A percentile compares a stretch with the other conserved stretches of the same genome.
Evolutionary conservation across 2,888 invertebrate species (phyloP).

Genomic region (Volucella zonaria): DNA sequence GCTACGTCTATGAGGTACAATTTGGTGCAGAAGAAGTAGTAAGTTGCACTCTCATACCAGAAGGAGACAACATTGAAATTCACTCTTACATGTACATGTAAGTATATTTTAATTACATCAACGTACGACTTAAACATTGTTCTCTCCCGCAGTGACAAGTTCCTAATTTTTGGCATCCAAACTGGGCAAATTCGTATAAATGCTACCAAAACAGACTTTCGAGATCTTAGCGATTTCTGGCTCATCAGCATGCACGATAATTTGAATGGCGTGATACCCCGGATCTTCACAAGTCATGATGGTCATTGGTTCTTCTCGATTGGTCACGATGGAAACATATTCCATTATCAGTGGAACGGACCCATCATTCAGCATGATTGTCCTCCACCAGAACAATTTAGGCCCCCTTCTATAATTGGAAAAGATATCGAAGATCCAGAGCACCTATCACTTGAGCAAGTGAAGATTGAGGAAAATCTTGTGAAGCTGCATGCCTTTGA

Average conservation of each 20-base stretch:
- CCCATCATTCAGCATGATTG: constrained; percentile 61
- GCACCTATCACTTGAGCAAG: constrained; percentile 84
- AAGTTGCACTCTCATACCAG: constrained; percentile 83
- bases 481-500: constrained; percentile 76
- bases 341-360: constrained; percentile 85
- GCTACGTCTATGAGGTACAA: constrained; percentile 86
- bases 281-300: constrained; percentile 86
- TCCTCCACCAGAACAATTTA: neutral
- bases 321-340: constrained; percentile 91
- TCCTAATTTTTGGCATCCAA: constrained; percentile 85
- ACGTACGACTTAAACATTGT: too few relatives aligned
- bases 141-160: constrained; percentile 82
- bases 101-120: constrained; percentile 71
- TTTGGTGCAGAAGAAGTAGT: constrained; percentile 83
- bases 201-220: constrained; percentile 82
- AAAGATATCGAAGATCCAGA: constrained; percentile 79
- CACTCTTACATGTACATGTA: constrained; percentile 84
- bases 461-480: constrained; percentile 86
- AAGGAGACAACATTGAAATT: constrained; percentile 85
- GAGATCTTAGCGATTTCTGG: constrained; percentile 87
- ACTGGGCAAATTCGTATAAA: constrained; percentile 86
- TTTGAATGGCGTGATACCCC: constrained; percentile 87
- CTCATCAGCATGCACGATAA: constrained; percentile 90
- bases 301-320: constrained; percentile 84
- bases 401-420: constrained; percentile 52